A percentile compares a stretch with the other conserved stretches of the same genome.
Conservation (phyloP, 2,113 vertebrate genomes). For the Turdus rufiventris region DNA sequence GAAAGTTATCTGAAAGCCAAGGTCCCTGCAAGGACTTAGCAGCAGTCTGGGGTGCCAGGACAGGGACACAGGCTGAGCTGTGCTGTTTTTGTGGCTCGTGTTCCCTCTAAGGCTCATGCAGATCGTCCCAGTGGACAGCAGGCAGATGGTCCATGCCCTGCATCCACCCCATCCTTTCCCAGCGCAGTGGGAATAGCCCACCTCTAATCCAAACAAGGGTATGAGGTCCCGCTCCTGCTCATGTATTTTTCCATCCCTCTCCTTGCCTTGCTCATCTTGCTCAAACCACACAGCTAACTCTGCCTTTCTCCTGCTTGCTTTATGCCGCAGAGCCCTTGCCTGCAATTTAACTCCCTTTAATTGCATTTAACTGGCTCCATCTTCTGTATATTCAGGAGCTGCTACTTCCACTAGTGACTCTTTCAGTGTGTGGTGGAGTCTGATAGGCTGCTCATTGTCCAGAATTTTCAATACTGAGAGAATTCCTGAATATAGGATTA, state of each 20-base stretch:
- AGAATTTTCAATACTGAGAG: not conserved
- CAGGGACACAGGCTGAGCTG: not conserved
- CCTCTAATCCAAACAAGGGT: rapidly evolving
- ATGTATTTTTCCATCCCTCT: not conserved
- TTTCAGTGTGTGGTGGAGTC: not conserved
- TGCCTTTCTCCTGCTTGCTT: not conserved
- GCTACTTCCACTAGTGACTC: not conserved
- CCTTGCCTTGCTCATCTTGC: not conserved
- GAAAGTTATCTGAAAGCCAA: not conserved
- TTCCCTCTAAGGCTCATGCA: not conserved
- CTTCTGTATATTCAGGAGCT: not conserved
- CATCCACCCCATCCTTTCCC: not conserved
- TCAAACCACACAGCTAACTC: not conserved
- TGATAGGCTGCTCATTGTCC: not conserved
- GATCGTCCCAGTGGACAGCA: rapidly evolving
- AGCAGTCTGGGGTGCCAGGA: not conserved
- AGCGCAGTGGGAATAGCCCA: not conserved
- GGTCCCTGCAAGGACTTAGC: not conserved
- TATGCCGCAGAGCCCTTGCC: not conserved
- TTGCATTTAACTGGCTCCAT: not conserved
- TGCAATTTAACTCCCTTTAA: not conserved
- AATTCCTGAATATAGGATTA: not conserved
- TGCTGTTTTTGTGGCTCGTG: not conserved
- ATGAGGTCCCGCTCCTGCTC: not conserved
- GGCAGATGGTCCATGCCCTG: not conserved